Evolutionary conservation across 2,888 invertebrate species (phyloP), one percentile per base, ranked within the genome.

Genomic region (Pachydiplax longipennis): DNA sequence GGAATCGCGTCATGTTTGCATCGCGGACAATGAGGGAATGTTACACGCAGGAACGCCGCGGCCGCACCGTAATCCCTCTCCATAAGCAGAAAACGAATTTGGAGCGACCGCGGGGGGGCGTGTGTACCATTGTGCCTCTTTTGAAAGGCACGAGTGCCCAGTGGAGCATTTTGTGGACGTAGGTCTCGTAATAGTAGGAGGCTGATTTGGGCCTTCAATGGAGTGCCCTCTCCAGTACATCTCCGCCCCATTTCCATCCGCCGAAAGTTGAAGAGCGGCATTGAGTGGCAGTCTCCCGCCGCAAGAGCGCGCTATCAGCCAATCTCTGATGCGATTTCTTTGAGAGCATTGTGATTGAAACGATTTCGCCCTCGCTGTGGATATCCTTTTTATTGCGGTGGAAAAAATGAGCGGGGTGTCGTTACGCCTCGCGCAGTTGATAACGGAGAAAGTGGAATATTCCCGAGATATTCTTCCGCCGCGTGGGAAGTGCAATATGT

Each of bases 311-410:
- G 18, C 83, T 53, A 83, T 83, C 83, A 35, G 58, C 83, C 83
- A 83, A 83, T 83, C 83, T 58, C 31, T 61, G 83, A 83, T 83
- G 31, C 83, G 58, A 83, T 83, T 58, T 83, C 83, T 83, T 83
- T 83, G 83, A 83, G 35, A 35, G 35, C 58, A 83, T 83, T 83
- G 83, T 83, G 83, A 58, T 83, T 58, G 83, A 58, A 83, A 37
- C 83, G 83, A 61, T 83, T 83, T 58, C 83, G 58, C 35, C 25
- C 35, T 8, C 35, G 3, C 10, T 13, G n/a, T n/a, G 53, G 83
- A 15, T 53, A 58, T 83, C 31, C 58, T 83, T 58, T 83, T 83
- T 83, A 25, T 31, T 58, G 35, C 31, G 18, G 48, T 53, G 18
- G 53, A 13, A n/a, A 82, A 25, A 82, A 82, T 48, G 44, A 48